phyloP scores from a whole-genome alignment of 1,140 invertebrate species.

The Drosophila ambigua region DNA sequence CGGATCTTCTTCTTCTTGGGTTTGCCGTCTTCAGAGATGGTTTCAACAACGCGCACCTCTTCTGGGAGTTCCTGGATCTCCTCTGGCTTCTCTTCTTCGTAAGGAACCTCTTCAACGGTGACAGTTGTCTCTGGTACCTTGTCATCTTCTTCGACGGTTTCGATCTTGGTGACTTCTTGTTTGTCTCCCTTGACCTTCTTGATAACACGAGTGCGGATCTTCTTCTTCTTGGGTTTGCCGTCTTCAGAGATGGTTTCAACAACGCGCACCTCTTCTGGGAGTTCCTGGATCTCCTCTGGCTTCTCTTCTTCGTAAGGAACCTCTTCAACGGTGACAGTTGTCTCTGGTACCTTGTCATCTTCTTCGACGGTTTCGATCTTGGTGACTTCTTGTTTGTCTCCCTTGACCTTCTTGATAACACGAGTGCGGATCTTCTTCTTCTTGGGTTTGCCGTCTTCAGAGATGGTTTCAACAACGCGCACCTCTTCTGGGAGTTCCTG shows the following conservation, averaged over 20 bases:
- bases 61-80: slow-evolving; percentile 6
- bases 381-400: slow-evolving; percentile 9
- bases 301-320: background rate
- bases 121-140: slow-evolving; percentile 1
- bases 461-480: background rate
- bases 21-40: slow-evolving; percentile 1
- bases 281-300: slow-evolving; percentile 1
- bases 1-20: slow-evolving; percentile 14
- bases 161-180: slow-evolving; percentile 10
- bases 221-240: slow-evolving; percentile 12
- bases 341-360: slow-evolving; percentile 2
- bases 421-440: slow-evolving; percentile 16
- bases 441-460: slow-evolving; percentile 3
- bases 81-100: background rate
- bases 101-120: background rate
- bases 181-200: slow-evolving; percentile 14
- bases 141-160: slow-evolving; percentile 11
- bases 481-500: slow-evolving; percentile 5
- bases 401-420: slow-evolving; percentile 13
- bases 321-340: slow-evolving; percentile 10
- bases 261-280: slow-evolving; percentile 3
- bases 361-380: slow-evolving; percentile 10
- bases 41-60: slow-evolving; percentile 1
- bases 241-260: slow-evolving; percentile 1
- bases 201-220: slow-evolving; percentile 11